Base-by-base conservation (phyloP, 2,113 vertebrate species). In the Platichthys flesus region DNA sequence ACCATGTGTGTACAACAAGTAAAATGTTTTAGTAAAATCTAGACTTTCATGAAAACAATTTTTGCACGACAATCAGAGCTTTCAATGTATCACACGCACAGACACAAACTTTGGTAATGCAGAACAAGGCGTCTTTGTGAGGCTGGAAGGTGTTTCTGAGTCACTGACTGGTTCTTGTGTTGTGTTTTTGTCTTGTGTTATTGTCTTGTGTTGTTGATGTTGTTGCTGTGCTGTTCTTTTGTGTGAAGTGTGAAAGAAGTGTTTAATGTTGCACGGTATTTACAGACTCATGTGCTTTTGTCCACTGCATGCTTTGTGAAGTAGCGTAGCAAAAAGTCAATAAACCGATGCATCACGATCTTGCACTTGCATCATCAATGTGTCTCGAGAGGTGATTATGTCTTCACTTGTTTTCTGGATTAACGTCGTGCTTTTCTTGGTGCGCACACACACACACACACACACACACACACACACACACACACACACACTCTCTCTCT, bases 291-390 rank as follows among this genome's bases (percentile, higher is more conserved):
- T 67, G 37, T 81, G 73, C 78, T 81, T 86, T 73, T 76, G 60
- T 23, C 59, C 78, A 12, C 58, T 85, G 57, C 79, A 21, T 58
- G 74, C 23, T 65, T 79, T 23, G 74, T 55, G 37, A 61, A 69
- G 76, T 71, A 31, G 68, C 0, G 5, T 75, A 72, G 67, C 20
- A 74, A 62, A 18, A 80, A 65, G 62, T 82, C 66, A 90, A 87
- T 87, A 90, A 92, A 90, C 23, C 21, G 64, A 82, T 83, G 86
- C 82, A 82, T 77, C 37, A 21, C 60, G 67, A 61, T 65, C 52
- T 54, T 70, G 31, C n/a, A 10, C 31, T n/a, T 49, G 72, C 23
- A 73, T 80, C 40, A 1, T 85, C 68, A 71, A 64, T 87, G 60
- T 18, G 51, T 54, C 51, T 2, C 51, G n/a, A n/a, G 9, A 13